Percentiles rank a stretch among this genome's conserved stretches.
These are phyloP conservation scores for Platichthys flesus DNA, from an alignment of 2,113 vertebrate species.

Conservation along the genomic window DNA sequence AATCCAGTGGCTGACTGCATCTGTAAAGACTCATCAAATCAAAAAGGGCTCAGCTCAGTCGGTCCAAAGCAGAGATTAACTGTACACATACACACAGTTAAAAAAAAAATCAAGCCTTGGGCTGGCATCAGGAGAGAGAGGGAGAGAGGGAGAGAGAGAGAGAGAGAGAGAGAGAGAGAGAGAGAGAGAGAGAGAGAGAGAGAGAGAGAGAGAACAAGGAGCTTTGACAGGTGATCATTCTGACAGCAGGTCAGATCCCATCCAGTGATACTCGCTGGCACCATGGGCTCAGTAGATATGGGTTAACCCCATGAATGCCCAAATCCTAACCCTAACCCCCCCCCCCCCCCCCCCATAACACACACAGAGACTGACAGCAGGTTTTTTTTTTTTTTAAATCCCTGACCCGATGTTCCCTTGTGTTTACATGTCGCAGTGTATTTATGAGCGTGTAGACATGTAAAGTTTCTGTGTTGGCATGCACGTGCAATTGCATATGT, in stretches of 20 bases:
- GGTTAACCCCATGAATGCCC: neutral
- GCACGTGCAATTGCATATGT: neutral
- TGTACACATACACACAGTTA: too few relatives aligned
- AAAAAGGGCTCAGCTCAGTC: too few relatives aligned
- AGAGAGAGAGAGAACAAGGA: neutral
- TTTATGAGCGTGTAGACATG: neutral
- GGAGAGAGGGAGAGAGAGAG: too few relatives aligned
- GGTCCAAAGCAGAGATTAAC: too few relatives aligned
- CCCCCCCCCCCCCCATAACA: neutral
- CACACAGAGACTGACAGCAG: neutral
- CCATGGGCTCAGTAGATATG: neutral
- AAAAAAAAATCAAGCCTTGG: too few relatives aligned
- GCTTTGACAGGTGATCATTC: conserved; percentile 11
- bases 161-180: too few relatives aligned
- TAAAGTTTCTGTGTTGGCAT: neutral
- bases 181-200: too few relatives aligned
- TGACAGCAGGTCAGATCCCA: neutral
- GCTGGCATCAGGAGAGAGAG: too few relatives aligned
- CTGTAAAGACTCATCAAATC: too few relatives aligned
- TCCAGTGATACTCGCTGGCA: conserved; percentile 5
- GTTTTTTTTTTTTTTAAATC: neutral
- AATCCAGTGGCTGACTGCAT: too few relatives aligned
- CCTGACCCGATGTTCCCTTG: neutral
- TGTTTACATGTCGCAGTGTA: neutral
- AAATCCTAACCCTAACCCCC: too few relatives aligned